Percentiles rank a stretch among this genome's conserved stretches.
These are phyloP conservation scores for Rhegmatorhina hoffmannsi DNA, from an alignment of 2,113 vertebrate genomes.

Conservation along the genomic window DNA sequence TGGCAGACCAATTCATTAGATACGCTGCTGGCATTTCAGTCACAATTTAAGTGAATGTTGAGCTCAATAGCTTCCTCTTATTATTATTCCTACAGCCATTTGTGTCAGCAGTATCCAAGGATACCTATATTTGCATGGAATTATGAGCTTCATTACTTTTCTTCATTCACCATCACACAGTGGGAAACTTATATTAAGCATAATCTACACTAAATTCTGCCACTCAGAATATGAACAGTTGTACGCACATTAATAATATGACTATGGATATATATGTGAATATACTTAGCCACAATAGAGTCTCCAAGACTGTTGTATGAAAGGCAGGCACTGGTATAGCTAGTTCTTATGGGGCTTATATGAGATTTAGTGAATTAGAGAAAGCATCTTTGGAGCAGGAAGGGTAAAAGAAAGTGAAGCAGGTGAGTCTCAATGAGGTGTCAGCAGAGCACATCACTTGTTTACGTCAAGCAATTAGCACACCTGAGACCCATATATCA, in stretches of 20 bases:
- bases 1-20: slow-evolving; percentile 52
- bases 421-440: not conserved
- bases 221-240: not conserved
- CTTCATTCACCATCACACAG: slow-evolving; percentile 25
- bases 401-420: not conserved
- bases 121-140: slow-evolving; percentile 41
- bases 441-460: not conserved
- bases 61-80: not conserved
- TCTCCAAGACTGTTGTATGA: not conserved
- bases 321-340: not conserved
- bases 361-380: not conserved
- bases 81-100: slow-evolving; percentile 3
- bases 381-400: not conserved
- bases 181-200: slow-evolving; percentile 8
- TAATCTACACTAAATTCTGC: slow-evolving; percentile 28
- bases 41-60: not conserved
- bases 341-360: not conserved
- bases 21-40: slow-evolving; percentile 31
- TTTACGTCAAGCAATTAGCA: not conserved
- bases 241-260: not conserved
- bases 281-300: not conserved
- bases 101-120: slow-evolving; percentile 50
- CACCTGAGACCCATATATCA: not conserved
- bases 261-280: not conserved
- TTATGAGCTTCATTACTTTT: slow-evolving; percentile 53